Evolutionary conservation across 2,113 vertebrate genomes (phyloP), one percentile per base, ranked within the genome.

Genomic region (Festucalex cinctus): DNA sequence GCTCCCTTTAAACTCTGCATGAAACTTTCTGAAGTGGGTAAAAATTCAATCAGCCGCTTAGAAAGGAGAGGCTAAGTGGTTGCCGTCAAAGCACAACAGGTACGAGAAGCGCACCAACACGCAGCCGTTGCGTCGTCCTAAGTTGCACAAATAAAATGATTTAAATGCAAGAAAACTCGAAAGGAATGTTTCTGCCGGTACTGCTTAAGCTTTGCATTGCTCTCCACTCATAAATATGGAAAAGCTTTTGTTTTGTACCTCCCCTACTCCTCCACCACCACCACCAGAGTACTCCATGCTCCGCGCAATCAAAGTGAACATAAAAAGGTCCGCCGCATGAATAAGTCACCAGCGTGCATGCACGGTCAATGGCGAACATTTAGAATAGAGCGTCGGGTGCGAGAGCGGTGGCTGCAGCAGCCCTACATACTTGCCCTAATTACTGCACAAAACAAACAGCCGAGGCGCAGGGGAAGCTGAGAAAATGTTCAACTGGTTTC

Each of bases 221-320:
- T 53, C 62, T 35, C 70, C 1, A 17, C 76, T 90, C 85, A 89
- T 91, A 85, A 91, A 92, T 90, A 92, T 90, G 88, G 82, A 84
- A 87, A 81, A 80, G 41, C 73, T 76, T 82, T 86, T 83, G 79
- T 82, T 86, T 88, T 84, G 72, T 71, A 66, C 73, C 26, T 71
- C 66, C 66, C 56, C 61, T 46, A n/a, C 63, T 43, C 63, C 69
- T 66, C 75, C 69, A 14, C 61, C 54, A 51, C n/a, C 22, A 56
- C 76, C 49, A 60, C 56, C 64, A 80, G 77, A 80, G 81, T 81
- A 80, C 70, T 75, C 81, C 76, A 82, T 76, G 79, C 73, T 71
- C 75, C 77, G 80, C 81, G 82, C 87, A 89, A 91, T 83, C 66
- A 83, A 81, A 80, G 69, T 74, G 65, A 76, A 88, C 76, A 73